These are phyloP conservation scores for Tetragnatha versicolor DNA, from an alignment of 1,140 invertebrate species.

Conservation along the genomic window DNA sequence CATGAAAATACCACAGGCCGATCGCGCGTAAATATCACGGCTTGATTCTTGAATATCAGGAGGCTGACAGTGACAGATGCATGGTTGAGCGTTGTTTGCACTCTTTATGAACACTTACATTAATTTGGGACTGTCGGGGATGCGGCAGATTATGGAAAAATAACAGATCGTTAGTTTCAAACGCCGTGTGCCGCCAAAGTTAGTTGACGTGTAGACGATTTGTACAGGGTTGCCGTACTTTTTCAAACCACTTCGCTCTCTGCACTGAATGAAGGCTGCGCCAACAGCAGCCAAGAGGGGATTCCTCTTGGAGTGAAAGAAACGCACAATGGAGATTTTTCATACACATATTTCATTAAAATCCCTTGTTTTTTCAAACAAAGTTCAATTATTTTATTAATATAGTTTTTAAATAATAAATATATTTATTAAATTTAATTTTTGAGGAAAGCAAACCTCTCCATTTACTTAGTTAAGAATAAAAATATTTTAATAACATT, in stretches of 20 bases:
- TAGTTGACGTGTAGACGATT: constrained; percentile 54
- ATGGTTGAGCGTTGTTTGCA: neutral
- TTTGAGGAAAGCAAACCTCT: no score
- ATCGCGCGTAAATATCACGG: neutral
- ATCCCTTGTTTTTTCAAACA: neutral
- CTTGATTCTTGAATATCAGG: neutral
- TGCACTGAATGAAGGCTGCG: constrained; percentile 18
- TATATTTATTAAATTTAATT: no score
- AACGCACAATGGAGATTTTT: neutral
- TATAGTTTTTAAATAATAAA: no score
- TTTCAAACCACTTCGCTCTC: constrained; percentile 27
- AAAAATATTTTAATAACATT: no score
- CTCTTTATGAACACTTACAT: neutral
- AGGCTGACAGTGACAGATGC: neutral
- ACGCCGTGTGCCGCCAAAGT: constrained; percentile 42
- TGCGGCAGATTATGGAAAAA: constrained; percentile 3
- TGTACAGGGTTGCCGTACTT: constrained; percentile 37
- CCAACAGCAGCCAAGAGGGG: neutral
- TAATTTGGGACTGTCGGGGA: constrained; percentile 3
- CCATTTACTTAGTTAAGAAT: no score
- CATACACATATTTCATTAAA: neutral
- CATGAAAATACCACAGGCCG: constrained; percentile 37
- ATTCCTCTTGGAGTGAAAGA: no score
- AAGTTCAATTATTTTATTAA: no score
- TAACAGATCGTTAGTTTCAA: constrained; percentile 24